These are phyloP conservation scores for Gyrodactylus bullatarudis DNA, from an alignment of 1,140 invertebrate genomes.

Conservation along the genomic window DNA sequence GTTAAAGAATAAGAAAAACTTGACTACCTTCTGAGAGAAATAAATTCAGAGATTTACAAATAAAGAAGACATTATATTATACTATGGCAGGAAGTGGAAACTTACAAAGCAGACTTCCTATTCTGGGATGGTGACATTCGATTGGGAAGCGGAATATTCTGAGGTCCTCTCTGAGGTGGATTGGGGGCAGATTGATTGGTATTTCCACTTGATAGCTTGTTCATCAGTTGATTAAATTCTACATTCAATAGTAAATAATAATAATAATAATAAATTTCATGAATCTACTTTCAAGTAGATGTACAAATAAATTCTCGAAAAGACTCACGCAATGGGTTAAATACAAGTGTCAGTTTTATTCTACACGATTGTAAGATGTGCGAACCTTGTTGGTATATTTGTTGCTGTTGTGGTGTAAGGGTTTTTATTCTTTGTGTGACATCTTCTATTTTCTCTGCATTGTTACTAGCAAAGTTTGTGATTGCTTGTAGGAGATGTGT, in stretches of 20 bases:
- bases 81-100: too few relatives aligned
- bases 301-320: background rate
- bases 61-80: too few relatives aligned
- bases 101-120: too few relatives aligned
- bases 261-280: too few relatives aligned
- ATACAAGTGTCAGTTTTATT: background rate
- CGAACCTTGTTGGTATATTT: background rate
- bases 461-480: background rate
- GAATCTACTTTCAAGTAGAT: too few relatives aligned
- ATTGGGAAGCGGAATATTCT: background rate
- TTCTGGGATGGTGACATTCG: background rate
- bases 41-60: too few relatives aligned
- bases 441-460: background rate
- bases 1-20: too few relatives aligned
- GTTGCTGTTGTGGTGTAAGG: background rate
- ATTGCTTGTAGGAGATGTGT: background rate
- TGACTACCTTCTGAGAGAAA: too few relatives aligned
- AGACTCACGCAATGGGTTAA: background rate
- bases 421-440: background rate
- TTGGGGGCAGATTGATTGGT: background rate
- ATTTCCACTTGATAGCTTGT: too few relatives aligned
- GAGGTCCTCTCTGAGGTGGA: background rate
- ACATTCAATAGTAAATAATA: too few relatives aligned
- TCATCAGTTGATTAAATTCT: too few relatives aligned
- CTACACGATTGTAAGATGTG: background rate